Base-by-base conservation (phyloP, 2,113 vertebrate species). In the Mesitornis unicolor region DNA sequence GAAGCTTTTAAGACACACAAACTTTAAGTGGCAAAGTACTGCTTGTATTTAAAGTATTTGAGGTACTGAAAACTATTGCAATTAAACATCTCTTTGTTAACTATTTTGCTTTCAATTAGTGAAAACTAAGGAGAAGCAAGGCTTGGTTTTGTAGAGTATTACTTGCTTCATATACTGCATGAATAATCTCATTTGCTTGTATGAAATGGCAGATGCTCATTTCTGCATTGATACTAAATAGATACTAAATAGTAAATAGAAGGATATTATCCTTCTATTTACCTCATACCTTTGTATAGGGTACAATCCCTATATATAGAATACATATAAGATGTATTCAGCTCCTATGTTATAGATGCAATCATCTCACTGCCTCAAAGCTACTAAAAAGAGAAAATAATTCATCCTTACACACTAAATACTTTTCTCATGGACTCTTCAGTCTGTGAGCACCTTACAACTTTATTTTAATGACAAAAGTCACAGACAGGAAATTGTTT, bases 301-400 rank as follows among this genome's bases (percentile, higher is more conserved):
- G 28, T 40, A 26, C 0, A 1, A 26, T 15, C 19, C 29, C 57
- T 47, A 13, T 9, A 7, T 1, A 15, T 6, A 47, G 6, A 42
- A 35, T 7, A 42, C 10, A 48, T 1, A 6, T 5, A 24, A 65
- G 18, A 15, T 16, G 5, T 11, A n/a, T 35, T 89, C 24, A 35
- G 9, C 14, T 67, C 50, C 64, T 61, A 8, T 0, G 0, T 53
- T 50, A 45, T 0, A 56, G 40, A 40, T 4, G 1, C 3, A 48
- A 61, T 18, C 16, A 70, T 50, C 35, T 61, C n/a, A 13, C 36
- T 36, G 2, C 8, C 47, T 35, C 5, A 5, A 84, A 73, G 13
- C 4, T 43, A 43, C 16, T 16, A 6, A 31, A 67, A 60, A 40
- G 10, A 54, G 1, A 47, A 83, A 36, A n/a, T 4, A 56, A 28